These are phyloP conservation scores for Halichoeres trimaculatus DNA, from an alignment of 2,113 vertebrate genomes.

Conservation along the genomic window DNA sequence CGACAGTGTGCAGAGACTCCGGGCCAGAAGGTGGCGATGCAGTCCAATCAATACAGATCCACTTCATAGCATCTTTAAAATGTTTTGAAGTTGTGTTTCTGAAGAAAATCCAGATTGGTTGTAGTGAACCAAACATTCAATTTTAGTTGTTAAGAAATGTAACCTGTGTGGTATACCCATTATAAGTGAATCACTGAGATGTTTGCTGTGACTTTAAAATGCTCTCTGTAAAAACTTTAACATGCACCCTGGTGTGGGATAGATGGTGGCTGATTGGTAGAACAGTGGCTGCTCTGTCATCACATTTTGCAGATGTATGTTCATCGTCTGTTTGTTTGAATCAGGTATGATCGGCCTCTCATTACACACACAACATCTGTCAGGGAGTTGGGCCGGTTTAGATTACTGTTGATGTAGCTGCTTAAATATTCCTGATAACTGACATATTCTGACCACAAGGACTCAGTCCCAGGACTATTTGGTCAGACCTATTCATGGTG, in stretches of 20 bases:
- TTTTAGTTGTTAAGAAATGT: too few relatives aligned
- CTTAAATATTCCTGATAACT: constrained; percentile 38
- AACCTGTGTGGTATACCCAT: not conserved
- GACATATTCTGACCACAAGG: constrained; percentile 26
- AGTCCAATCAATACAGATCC: too few relatives aligned
- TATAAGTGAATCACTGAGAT: not conserved
- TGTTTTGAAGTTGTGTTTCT: too few relatives aligned
- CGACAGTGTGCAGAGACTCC: too few relatives aligned
- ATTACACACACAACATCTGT: constrained; percentile 52
- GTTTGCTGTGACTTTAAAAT: not conserved
- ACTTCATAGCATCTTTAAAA: too few relatives aligned
- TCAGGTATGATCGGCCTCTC: constrained; percentile 50
- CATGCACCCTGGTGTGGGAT: not conserved
- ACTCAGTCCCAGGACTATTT: constrained; percentile 1
- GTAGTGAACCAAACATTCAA: too few relatives aligned
- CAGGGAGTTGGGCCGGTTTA: constrained; percentile 32
- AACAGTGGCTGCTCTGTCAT: constrained; percentile 30
- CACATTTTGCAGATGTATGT: constrained; percentile 45
- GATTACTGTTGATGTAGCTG: constrained; percentile 59
- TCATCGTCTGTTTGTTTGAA: constrained; percentile 40
- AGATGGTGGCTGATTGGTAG: not conserved
- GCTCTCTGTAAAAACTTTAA: constrained; percentile 3
- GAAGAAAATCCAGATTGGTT: too few relatives aligned
- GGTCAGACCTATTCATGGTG: not conserved
- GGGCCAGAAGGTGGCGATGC: too few relatives aligned